Percentiles rank a stretch among this genome's conserved stretches.
Conservation (phyloP, 2,113 vertebrate genomes). For the Agapornis roseicollis region DNA sequence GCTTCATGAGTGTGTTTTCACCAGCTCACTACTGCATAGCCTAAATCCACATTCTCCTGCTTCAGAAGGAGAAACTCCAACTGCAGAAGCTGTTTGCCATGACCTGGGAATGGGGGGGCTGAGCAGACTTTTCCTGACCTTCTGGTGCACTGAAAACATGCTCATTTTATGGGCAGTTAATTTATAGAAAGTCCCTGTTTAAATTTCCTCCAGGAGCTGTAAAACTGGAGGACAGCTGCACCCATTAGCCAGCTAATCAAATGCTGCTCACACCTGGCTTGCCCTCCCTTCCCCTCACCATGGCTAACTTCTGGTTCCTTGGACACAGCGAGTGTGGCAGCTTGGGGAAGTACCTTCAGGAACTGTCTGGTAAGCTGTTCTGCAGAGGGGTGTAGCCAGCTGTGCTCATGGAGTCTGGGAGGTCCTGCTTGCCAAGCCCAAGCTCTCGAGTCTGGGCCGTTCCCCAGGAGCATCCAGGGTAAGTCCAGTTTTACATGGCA, state of each 20-base stretch:
- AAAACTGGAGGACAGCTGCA: constrained; percentile 37
- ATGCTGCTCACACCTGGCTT: constrained; percentile 8
- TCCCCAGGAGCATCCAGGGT: fast-evolving
- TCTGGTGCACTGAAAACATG: neutral
- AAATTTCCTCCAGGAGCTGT: constrained; percentile 46
- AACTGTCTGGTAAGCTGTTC: neutral
- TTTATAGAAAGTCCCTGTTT: constrained; percentile 62
- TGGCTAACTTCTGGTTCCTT: neutral
- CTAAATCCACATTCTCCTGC: neutral
- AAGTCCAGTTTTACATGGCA: neutral
- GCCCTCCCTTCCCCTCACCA: neutral
- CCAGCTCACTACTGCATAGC: neutral
- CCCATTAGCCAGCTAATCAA: neutral
- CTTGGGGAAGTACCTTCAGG: neutral
- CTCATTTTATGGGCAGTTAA: constrained; percentile 62
- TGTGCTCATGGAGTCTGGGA: neutral
- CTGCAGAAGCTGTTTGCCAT: neutral
- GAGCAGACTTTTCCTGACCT: neutral
- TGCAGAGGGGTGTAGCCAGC: neutral
- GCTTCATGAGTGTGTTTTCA: neutral
- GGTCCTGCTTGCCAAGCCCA: neutral
- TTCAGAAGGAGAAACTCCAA: neutral
- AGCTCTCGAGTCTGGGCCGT: fast-evolving
- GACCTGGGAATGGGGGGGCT: neutral
- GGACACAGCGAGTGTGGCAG: fast-evolving